Conservation (phyloP, 2,797 vertebrate species). For the Siniperca undulata region DNA sequence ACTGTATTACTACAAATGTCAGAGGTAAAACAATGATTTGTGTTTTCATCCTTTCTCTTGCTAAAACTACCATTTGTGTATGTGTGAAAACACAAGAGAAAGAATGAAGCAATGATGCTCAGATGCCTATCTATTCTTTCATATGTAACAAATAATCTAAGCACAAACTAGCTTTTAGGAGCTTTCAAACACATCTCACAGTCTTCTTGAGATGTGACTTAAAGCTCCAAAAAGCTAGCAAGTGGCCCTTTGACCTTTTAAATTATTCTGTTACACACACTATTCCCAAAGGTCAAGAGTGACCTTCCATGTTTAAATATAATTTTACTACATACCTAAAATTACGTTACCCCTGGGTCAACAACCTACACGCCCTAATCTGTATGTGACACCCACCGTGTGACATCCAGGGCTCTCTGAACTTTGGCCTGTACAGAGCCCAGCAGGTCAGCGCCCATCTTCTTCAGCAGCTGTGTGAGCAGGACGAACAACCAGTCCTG, state of each 20-base stretch:
- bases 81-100: background rate
- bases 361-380: background rate
- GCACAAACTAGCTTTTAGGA: background rate
- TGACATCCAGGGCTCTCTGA: constrained; percentile 95
- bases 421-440: constrained; percentile 98
- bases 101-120: background rate
- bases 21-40: background rate
- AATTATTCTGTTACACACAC: background rate
- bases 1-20: background rate
- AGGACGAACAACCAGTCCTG: constrained; percentile 97
- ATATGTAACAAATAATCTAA: background rate
- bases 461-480: constrained; percentile 96
- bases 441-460: constrained; percentile 98
- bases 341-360: too few species aligned
- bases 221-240: background rate
- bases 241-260: background rate
- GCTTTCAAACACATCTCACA: background rate
- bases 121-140: background rate
- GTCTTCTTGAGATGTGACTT: background rate
- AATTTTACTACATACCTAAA: background rate
- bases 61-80: background rate
- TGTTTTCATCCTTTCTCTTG: background rate
- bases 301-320: background rate
- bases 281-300: background rate
- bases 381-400: constrained; percentile 85